These are phyloP conservation scores for Sarcophilus harrisii DNA, from an alignment of 2,797 vertebrate genomes.

Conservation along the genomic window DNA sequence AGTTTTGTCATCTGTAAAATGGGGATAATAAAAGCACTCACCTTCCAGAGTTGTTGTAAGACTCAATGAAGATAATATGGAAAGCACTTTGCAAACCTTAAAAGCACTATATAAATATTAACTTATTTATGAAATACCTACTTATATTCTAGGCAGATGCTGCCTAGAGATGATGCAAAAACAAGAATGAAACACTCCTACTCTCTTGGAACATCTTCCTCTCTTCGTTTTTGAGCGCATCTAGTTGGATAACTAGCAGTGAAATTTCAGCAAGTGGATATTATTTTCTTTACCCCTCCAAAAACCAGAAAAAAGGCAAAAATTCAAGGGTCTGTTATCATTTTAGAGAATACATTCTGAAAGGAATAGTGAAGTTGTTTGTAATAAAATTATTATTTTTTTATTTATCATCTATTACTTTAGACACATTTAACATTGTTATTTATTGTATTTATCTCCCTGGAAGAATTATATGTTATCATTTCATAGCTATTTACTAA, in stretches of 20 bases:
- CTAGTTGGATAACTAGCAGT: not conserved
- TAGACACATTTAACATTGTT: not conserved
- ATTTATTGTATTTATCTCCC: not conserved
- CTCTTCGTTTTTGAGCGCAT: not conserved
- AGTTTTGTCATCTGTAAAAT: not conserved
- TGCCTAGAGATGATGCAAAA: not conserved
- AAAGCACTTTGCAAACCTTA: not conserved
- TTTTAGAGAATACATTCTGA: not conserved
- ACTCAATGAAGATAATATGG: not conserved
- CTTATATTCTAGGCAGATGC: not conserved
- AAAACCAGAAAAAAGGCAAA: not conserved
- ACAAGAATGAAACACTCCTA: not conserved
- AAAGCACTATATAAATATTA: not conserved
- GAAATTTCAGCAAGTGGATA: not conserved
- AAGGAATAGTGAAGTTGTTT: not conserved
- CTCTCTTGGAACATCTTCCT: not conserved
- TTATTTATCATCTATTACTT: not conserved
- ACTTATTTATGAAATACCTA: not conserved
- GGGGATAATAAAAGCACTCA: not conserved
- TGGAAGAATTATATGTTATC: not conserved
- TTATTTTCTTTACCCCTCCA: not conserved
- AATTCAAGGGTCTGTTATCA: not conserved
- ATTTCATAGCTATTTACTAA: slow-evolving; percentile 1
- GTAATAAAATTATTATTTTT: not conserved
- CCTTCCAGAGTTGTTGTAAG: not conserved